Evolutionary conservation across 1,140 invertebrate genomes (phyloP), one percentile per base, ranked within the genome.

Genomic region (Telenomus remus): DNA sequence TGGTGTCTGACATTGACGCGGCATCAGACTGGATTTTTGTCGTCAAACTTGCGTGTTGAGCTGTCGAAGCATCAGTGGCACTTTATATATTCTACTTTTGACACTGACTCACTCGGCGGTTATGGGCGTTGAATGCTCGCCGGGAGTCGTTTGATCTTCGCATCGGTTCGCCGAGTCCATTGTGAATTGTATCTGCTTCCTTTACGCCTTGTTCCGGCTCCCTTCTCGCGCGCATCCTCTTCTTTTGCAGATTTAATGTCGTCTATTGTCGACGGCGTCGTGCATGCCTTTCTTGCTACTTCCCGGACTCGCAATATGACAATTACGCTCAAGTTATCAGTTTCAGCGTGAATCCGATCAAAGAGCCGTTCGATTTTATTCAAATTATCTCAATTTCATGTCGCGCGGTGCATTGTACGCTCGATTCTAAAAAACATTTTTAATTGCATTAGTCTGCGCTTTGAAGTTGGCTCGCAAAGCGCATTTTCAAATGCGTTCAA

Each of bases 101-200:
- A 82, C 79, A 81, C 81, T 81, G 63, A 60, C 48, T 72, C 71
- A 72, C 74, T 79, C 69, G 79, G 79, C 75, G 73, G 80, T 85
- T 86, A 83, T 83, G 82, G 81, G 81, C 80, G 79, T 82, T 79
- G 80, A 83, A 85, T 83, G 81, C 81, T 76, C 79, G 55, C 77
- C 60, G 73, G 55, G 78, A 80, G 51, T 77, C 86, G 86, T 88
- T 88, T 88, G 86, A 88, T 88, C 85, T 88, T 82, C 69, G 60
- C 81, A 85, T 84, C 82, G 84, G 84, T 85, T 86, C 84, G 83
- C 79, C 84, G 85, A 81, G 63, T 82, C 86, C 65, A 87, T 88
- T 88, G 86, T 88, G 76, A 85, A 85, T 85, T 87, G 85, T 86
- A 86, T 85, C 82, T 87, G 82, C 83, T 84, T 84, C 82, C 81